Percentiles rank a stretch among this genome's conserved stretches.
Conservation (phyloP, 2,888 invertebrate species). For the Hermaeophaga mercurialis region DNA sequence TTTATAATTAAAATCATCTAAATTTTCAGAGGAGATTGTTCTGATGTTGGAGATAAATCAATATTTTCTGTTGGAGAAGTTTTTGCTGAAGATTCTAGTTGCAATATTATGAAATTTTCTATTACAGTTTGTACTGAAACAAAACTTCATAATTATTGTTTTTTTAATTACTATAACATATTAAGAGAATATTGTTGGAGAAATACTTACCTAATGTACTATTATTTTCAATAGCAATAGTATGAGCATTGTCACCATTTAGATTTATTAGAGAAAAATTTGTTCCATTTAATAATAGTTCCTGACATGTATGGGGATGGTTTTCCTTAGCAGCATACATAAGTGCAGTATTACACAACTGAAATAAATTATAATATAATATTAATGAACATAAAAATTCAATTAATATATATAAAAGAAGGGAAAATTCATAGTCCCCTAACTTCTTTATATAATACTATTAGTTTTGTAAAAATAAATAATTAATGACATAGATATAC, state of each 20-base stretch:
- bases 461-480: too few relatives aligned
- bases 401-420: too few relatives aligned
- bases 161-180: too few relatives aligned
- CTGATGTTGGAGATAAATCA: too few relatives aligned
- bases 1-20: too few relatives aligned
- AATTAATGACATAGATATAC: background rate
- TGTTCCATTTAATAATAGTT: constrained; percentile 79
- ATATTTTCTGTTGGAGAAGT: too few relatives aligned
- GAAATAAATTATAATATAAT: constrained; percentile 43
- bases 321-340: constrained; percentile 92
- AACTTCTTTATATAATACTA: too few relatives aligned
- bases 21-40: too few relatives aligned
- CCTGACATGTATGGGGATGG: constrained; percentile 87
- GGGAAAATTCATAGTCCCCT: too few relatives aligned
- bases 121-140: constrained; percentile 72
- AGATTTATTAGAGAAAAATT: constrained; percentile 81
- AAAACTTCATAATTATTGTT: constrained; percentile 10
- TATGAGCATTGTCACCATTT: constrained; percentile 83
- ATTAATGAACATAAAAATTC: too few relatives aligned
- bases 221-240: constrained; percentile 73
- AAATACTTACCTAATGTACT: constrained; percentile 60
- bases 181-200: too few relatives aligned
- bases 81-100: constrained; percentile 31
- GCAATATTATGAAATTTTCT: constrained; percentile 69
- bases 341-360: constrained; percentile 87